Evolutionary conservation across 2,888 invertebrate genomes (phyloP), one percentile per base, ranked within the genome.

Genomic region (Oligia strigilis): DNA sequence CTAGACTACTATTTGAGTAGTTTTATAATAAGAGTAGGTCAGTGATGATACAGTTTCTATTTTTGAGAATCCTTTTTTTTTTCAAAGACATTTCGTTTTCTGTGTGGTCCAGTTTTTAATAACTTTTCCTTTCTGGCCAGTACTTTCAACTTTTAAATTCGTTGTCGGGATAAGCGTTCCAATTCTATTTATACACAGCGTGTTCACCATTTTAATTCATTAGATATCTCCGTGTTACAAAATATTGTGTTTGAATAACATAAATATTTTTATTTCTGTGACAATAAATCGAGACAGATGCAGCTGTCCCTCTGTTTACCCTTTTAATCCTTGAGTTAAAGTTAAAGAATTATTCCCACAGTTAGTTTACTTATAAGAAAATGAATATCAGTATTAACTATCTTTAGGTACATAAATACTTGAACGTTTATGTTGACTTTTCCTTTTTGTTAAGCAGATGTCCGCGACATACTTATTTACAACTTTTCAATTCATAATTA

Each of bases 201-300:
- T 70, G 55, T 67, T 77, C 70, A 79, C 43, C 19, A 17, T 76
- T 88, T 77, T 78, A 88, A 89, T 83, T 83, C 83, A 52, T 58
- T 67, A 78, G 65, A 78, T 66, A 49, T 60, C 58, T 70, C 36
- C 13, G 65, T 69, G 77, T 70, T 67, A 78, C 72, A 78, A 84
- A 83, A 78, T 69, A 78, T 80, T 82, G 67, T 76, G 74, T 82
- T 78, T 65, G 55, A 71, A 23, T 64, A 67, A 71, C n/a, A 58
- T 70, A 49, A 13, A 40, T 77, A 86, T 82, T 82, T 80, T 76
- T 76, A 78, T 89, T 81, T 82, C 52, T 73, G 74, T 72, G 64
- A 72, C 77, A 75, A 78, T 87, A 87, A 87, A 87, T 87, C 78
- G 76, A 75, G n/a, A 49, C 55, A n/a, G 65, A 70, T 66, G 82